Evolutionary conservation across 64 coral and sea anemone species (phyloP), one percentile per base, ranked within the genome.

Genomic region (Actinia tenebrosa): DNA sequence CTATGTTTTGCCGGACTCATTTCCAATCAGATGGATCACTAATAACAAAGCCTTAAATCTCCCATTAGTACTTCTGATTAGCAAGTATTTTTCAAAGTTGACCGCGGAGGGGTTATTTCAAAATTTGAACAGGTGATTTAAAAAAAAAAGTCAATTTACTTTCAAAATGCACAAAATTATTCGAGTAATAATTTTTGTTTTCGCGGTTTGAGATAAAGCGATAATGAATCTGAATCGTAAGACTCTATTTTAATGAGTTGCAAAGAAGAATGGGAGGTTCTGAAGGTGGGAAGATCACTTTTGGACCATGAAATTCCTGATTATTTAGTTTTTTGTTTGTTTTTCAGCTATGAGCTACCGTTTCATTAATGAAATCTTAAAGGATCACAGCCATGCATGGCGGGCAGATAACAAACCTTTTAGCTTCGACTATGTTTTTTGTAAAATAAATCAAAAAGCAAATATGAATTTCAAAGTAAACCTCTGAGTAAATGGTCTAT

Each of bases 41-140:
- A 75, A 75, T 75, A 75, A 75, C n/a, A 75, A 42, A 75, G 63
- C n/a, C 63, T 23, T 26, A 75, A 75, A 26, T 75, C 69, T 66
- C 9, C 26, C 26, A 75, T 75, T 75, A 75, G 69, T 27, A 75
- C 11, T 30, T 75, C 9, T 75, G 11, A 30, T 27, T 30, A 75
- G 69, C 2, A 15, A 72, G 26, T 72, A 66, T n/a, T 75, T 30
- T 16, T 75, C 69, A 75, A 75, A 42, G 69, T 75, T 66, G n/a
- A 66, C 23, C 26, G n/a, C 69, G 26, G 42, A 75, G 10, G 10
- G 14, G 26, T 75, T 27, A 13, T 75, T 75, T 20, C 7, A 75
- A 75, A 75, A 14, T 75, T 66, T 42, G 69, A 43, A 25, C 69
- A 66, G 63, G 63, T 66, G 20, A 66, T 66, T 37, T 5, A 20